These are phyloP conservation scores for Cinclus mexicanus DNA, from an alignment of 2,113 vertebrate species.

Conservation along the genomic window DNA sequence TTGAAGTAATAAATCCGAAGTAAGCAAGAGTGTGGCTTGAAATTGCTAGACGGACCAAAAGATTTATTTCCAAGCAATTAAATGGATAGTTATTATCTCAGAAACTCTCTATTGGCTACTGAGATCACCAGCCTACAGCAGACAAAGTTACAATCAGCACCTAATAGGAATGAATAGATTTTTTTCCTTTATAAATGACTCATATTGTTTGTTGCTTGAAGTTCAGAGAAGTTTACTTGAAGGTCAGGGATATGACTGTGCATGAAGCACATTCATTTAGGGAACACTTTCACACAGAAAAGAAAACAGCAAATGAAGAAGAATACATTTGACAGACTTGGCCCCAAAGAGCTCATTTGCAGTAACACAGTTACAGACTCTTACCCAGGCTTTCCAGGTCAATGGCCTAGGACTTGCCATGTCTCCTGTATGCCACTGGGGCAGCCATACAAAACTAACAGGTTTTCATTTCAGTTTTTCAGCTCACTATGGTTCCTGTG, in stretches of 20 bases:
- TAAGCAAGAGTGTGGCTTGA: neutral
- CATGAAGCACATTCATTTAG: neutral
- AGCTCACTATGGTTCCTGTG: neutral
- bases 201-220: slow-evolving; percentile 31
- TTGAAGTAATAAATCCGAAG: neutral
- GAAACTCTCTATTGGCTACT: slow-evolving; percentile 11
- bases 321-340: neutral
- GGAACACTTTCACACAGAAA: neutral
- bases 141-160: neutral
- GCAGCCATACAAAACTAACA: neutral
- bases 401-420: neutral
- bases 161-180: slow-evolving; percentile 11
- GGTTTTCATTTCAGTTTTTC: neutral
- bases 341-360: neutral
- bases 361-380: neutral
- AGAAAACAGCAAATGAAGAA: neutral
- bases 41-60: neutral
- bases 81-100: slow-evolving; percentile 10
- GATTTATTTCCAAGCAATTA: slow-evolving; percentile 33
- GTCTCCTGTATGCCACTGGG: neutral
- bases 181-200: slow-evolving; percentile 46
- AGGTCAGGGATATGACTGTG: slow-evolving; percentile 40
- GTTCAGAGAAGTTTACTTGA: slow-evolving; percentile 45
- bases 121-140: neutral
- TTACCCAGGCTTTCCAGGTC: neutral